These are phyloP conservation scores for Dicyrtoma fusca DNA, from an alignment of 2,888 invertebrate species.

Conservation along the genomic window DNA sequence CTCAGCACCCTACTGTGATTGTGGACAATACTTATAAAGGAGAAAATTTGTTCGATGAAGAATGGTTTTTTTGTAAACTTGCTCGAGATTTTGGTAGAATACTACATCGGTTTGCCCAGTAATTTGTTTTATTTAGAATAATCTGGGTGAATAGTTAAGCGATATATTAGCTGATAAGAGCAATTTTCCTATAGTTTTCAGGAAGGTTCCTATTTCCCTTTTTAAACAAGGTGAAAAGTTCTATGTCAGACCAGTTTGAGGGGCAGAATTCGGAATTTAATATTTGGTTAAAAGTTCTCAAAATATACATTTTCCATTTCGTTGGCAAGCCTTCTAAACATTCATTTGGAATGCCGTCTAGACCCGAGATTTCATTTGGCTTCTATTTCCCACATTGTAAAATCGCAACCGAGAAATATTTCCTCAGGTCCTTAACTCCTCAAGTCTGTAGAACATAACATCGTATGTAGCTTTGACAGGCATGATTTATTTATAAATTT, in stretches of 20 bases:
- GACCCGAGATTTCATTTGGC: conserved; percentile 37
- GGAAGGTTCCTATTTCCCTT: conserved; percentile 39
- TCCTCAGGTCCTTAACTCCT: neutral
- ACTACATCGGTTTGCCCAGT: conserved; percentile 31
- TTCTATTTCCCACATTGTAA: conserved; percentile 34
- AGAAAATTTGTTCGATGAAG: conserved; percentile 40
- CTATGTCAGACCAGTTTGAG: neutral
- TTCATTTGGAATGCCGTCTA: conserved; percentile 43
- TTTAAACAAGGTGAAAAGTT: conserved; percentile 40
- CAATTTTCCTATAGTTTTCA: conserved; percentile 44
- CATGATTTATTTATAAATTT: neutral
- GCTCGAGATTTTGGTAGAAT: conserved; percentile 39
- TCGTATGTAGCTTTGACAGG: no score
- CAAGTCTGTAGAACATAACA: no score
- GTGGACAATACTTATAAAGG: conserved; percentile 27
- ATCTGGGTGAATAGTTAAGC: conserved; percentile 44
- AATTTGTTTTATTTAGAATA: conserved; percentile 13
- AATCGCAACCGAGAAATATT: neutral
- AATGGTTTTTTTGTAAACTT: conserved; percentile 34
- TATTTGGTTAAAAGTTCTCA: conserved; percentile 28
- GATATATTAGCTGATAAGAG: conserved; percentile 18
- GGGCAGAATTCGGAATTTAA: conserved; percentile 31
- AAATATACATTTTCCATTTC: neutral
- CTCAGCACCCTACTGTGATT: neutral
- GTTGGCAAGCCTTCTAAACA: conserved; percentile 35